Base-by-base conservation (phyloP, 2,797 vertebrate species). In the Erethizon dorsatum region DNA sequence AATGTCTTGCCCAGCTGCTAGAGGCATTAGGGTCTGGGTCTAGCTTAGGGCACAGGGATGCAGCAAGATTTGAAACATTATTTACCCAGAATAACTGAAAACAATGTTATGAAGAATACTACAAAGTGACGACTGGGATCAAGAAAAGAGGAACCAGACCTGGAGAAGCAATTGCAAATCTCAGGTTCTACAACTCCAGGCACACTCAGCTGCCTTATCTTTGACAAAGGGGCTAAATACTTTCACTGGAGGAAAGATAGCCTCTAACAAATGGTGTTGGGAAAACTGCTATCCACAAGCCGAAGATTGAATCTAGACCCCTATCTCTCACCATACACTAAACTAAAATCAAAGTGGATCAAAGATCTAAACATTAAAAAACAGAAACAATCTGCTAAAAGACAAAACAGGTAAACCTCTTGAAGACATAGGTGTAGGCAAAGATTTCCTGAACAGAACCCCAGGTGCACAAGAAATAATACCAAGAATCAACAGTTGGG, bases 91-190 rank as follows among this genome's bases (percentile, higher is more conserved):
- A 93, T 45, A 37, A 15, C 41, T 85, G 22, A 83, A 90, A 91
- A 88, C 28, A 78, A 33, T 61, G 52, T 91, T 41, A 79, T 57
- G 57, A 82, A 79, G 26, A 90, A 94, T 45, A 71, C 47, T 63
- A 84, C 24, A 90, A 91, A 93, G 69, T 78, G 67, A 90, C 92
- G 91, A 88, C n/a, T 92, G 24, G 87, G 24, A 90, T 82, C 47
- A 73, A 94, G 78, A 73, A 84, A 52, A n/a, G 9, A 17, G 79
- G 93, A 91, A 71, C 6, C 28, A 67, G 63, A 47, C 2, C 24
- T 52, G 26, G 77, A 61, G 73, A 94, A 83, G 10, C 22, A 65
- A 15, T 57, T 69, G 37, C 17, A 90, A 78, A 52, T 6, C 54
- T 88, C 22, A 57, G 17, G 13, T 67, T 90, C 92, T 77, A 65